These are phyloP conservation scores for Eretmochelys imbricata DNA, from an alignment of 2,113 vertebrate genomes.

Conservation along the genomic window DNA sequence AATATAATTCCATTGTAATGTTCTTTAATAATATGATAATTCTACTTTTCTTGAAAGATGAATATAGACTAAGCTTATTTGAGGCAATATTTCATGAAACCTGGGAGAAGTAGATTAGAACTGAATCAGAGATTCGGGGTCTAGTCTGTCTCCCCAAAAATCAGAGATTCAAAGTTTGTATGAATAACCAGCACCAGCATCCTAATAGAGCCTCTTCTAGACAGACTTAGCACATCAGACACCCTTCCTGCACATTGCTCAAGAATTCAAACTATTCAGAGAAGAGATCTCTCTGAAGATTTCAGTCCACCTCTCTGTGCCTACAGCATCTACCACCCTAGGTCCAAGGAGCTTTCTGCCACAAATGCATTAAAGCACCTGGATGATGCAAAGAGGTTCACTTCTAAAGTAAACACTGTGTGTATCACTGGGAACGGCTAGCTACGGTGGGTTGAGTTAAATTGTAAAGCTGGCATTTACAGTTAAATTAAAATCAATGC, in stretches of 20 bases:
- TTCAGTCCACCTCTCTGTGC: not conserved
- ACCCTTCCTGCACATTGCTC: not conserved
- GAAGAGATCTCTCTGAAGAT: not conserved
- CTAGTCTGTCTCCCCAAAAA: not conserved
- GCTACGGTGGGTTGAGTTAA: not conserved
- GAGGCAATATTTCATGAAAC: slow-evolving; percentile 47
- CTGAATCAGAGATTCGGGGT: slow-evolving; percentile 44
- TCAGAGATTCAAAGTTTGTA: not conserved
- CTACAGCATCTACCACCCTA: not conserved
- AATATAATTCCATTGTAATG: slow-evolving; percentile 38
- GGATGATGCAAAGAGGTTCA: not conserved
- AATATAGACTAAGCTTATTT: slow-evolving; percentile 4
- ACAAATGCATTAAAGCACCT: not conserved
- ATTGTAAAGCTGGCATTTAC: not conserved
- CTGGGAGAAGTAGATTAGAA: slow-evolving; percentile 21
- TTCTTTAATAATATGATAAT: slow-evolving; percentile 32
- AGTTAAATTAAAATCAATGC: not conserved
- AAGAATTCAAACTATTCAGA: not conserved
- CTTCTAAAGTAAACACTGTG: not conserved
- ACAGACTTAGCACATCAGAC: not conserved
- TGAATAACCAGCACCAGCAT: not conserved
- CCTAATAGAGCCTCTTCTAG: not conserved
- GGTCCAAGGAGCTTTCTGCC: not conserved
- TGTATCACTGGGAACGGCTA: fast-evolving
- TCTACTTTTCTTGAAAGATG: slow-evolving; percentile 14